Percentiles rank a stretch among this genome's conserved stretches.
Evolutionary conservation across 2,113 vertebrate genomes (phyloP).

Genomic region (Isurus oxyrinchus): DNA sequence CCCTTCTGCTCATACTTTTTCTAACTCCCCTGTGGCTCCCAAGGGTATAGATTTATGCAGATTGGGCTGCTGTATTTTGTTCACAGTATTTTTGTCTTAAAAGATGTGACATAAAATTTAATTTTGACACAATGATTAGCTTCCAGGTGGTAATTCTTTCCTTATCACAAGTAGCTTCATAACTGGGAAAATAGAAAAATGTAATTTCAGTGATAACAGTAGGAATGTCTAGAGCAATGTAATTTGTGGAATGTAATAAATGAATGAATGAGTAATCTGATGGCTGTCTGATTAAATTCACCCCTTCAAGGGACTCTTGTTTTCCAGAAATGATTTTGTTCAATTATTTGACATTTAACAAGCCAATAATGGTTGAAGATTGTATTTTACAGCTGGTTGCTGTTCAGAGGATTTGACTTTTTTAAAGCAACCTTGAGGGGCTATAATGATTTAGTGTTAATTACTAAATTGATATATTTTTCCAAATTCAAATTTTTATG

Average conservation of each 20-base stretch:
- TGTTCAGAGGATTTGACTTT: not conserved
- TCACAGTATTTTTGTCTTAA: not conserved
- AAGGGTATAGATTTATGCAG: not conserved
- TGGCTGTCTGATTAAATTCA: not conserved
- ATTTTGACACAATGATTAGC: constrained; percentile 17
- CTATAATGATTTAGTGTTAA: not conserved
- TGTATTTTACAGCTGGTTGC: constrained; percentile 8
- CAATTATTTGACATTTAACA: constrained; percentile 12
- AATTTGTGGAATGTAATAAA: not conserved
- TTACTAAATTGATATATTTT: not conserved
- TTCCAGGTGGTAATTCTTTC: not conserved
- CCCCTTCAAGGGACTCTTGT: not conserved
- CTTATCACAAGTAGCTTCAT: not conserved
- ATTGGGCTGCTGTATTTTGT: not conserved
- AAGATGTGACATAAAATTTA: not conserved
- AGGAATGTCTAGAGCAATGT: not conserved
- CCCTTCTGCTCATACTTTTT: not conserved
- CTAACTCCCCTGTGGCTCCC: not conserved
- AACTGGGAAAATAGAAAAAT: not conserved
- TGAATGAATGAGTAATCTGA: constrained; percentile 1
- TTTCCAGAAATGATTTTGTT: not conserved
- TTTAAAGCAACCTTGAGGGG: not conserved
- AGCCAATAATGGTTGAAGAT: not conserved
- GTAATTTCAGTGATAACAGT: constrained; percentile 8
- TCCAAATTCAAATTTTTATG: not conserved